Percentiles rank a stretch among this genome's conserved stretches.
phyloP scores from a whole-genome alignment of 2,888 invertebrate genomes.

The Lacanobia oleracea region DNA sequence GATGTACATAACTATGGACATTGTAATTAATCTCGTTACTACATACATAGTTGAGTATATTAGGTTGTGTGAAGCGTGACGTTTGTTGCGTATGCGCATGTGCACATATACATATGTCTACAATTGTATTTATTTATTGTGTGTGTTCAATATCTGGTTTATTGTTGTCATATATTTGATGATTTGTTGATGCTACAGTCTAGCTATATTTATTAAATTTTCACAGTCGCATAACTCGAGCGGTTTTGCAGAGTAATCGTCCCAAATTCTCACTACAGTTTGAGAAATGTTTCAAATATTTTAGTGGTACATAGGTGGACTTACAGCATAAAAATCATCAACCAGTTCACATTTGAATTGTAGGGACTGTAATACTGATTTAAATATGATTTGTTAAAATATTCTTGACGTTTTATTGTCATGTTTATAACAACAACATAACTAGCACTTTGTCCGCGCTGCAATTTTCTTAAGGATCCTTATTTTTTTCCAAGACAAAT shows the following conservation, averaged over 20 bases:
- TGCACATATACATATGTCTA: background rate
- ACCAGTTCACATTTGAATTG: background rate
- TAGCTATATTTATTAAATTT: background rate
- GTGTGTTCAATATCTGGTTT: background rate
- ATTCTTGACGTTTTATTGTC: background rate
- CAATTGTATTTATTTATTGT: background rate
- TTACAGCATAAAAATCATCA: background rate
- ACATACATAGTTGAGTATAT: constrained; percentile 33
- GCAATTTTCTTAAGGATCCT: no score
- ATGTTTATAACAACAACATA: background rate
- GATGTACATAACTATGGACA: constrained; percentile 30
- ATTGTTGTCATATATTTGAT: background rate
- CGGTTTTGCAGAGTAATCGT: background rate
- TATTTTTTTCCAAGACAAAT: no score
- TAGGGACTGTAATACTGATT: background rate
- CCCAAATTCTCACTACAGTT: background rate
- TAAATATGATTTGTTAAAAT: background rate
- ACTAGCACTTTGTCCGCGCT: no score
- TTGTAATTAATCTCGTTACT: constrained; percentile 55
- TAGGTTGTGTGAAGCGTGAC: constrained; percentile 29
- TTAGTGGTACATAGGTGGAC: background rate
- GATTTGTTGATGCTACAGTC: background rate
- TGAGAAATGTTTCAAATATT: no score
- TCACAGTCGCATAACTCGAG: background rate
- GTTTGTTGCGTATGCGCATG: constrained; percentile 20